Evolutionary conservation across 2,888 invertebrate species (phyloP), one percentile per base, ranked within the genome.

Genomic region (Mesorhabditis belari): DNA sequence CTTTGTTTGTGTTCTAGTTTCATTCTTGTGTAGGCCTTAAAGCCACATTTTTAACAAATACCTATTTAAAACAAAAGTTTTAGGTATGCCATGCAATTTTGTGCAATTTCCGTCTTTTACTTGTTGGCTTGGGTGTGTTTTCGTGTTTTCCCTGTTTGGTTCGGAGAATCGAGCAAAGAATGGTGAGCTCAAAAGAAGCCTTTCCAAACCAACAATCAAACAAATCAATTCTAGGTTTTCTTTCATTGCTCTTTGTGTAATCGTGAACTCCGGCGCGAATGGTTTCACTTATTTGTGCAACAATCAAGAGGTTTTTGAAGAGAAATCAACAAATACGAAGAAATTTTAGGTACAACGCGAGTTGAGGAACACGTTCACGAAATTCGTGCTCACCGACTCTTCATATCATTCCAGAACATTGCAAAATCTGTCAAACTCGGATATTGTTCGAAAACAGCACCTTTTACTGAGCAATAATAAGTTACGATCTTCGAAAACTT

Each of bases 51-150:
- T n/a, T n/a, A n/a, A n/a, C n/a, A n/a, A n/a, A n/a, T n/a, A n/a
- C n/a, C n/a, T n/a, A n/a, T n/a, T n/a, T n/a, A 35, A 35, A 12
- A 12, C 17, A 25, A 35, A 52, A n/a, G 19, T 61, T 65, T 4
- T 60, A 71, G 71, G 21, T 67, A 69, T 29, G 71, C 71, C 17
- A 63, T 69, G 51, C 71, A 71, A 44, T 71, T 71, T 61, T 63
- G 64, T 50, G 61, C 65, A 27, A 69, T 71, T 59, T 65, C 67
- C 23, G 51, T 65, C 25, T 67, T 71, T 57, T 71, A 71, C 59
- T 63, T 64, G 2, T 63, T 67, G 26, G 56, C 64, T 6, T 71
- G 71, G 71, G 64, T 67, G n/a, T 64, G 61, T 27, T 71, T 71
- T 61, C 62, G 71, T 5, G 51, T 67, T 1, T 69, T 67, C 28